These are phyloP conservation scores for Craterocephalus amniculus DNA, from an alignment of 2,797 vertebrate species.

Conservation along the genomic window DNA sequence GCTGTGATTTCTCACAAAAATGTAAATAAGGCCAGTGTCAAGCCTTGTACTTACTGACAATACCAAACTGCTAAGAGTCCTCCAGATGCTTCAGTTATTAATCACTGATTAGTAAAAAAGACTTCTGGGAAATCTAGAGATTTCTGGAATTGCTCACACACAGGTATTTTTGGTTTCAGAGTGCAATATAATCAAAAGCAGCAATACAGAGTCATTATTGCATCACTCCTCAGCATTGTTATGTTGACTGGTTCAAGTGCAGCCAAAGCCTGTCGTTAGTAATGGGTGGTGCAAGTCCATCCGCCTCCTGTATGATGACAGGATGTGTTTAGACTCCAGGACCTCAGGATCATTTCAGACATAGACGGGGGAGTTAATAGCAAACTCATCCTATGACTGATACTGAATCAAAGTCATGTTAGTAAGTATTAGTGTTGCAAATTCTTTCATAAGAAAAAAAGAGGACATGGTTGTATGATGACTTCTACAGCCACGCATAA, in stretches of 20 bases:
- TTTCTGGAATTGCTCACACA: slow-evolving; percentile 43
- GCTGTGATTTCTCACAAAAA: slow-evolving; percentile 68
- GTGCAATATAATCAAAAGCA: slow-evolving; percentile 61
- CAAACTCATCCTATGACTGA: slow-evolving; percentile 57
- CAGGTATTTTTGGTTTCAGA: slow-evolving; percentile 61
- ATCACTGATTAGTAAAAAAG: slow-evolving; percentile 75
- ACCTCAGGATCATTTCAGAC: slow-evolving; percentile 57
- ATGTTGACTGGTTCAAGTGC: slow-evolving; percentile 61
- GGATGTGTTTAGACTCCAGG: slow-evolving; percentile 75
- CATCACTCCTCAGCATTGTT: slow-evolving; percentile 72
- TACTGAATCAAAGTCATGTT: slow-evolving; percentile 60
- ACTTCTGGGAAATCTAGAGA: slow-evolving; percentile 74
- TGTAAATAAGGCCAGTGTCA: slow-evolving; percentile 79
- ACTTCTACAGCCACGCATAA: slow-evolving; percentile 37
- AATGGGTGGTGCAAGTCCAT: slow-evolving; percentile 67
- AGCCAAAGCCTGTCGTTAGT: slow-evolving; percentile 62
- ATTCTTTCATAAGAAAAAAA: slow-evolving; percentile 24
- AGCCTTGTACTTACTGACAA: slow-evolving; percentile 61
- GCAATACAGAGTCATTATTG: slow-evolving; percentile 69
- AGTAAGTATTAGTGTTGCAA: slow-evolving; percentile 46
- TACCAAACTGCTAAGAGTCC: slow-evolving; percentile 57
- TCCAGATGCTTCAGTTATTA: slow-evolving; percentile 68
- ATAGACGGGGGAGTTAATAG: slow-evolving; percentile 68
- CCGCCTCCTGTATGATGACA: slow-evolving; percentile 64
- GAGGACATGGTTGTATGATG: slow-evolving; percentile 38